Percentiles rank a stretch among this genome's conserved stretches.
Conservation (phyloP, 1,140 invertebrate genomes). For the Conus ventricosus region DNA sequence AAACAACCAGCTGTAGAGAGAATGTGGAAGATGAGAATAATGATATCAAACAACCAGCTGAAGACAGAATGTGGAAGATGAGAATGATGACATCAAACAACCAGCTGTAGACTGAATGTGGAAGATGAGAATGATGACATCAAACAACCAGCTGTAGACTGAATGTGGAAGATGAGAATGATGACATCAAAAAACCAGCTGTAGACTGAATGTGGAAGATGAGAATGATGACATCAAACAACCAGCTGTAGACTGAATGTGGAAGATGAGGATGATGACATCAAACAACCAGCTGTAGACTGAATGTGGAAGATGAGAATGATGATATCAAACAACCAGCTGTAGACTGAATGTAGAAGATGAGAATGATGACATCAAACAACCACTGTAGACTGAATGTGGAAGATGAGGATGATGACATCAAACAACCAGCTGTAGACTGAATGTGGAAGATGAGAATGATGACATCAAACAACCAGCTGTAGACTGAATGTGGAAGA, state of each 20-base stretch:
- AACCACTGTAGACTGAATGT: slow-evolving; percentile 59
- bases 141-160: too few relatives aligned
- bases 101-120: slow-evolving; percentile 62
- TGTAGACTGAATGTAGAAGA: slow-evolving; percentile 20
- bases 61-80: background rate
- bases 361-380: too few relatives aligned
- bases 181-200: slow-evolving; percentile 75
- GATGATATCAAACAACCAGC: slow-evolving; percentile 74
- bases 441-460: too few relatives aligned
- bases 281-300: too few relatives aligned
- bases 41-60: too few relatives aligned
- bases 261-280: slow-evolving; percentile 70
- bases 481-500: slow-evolving; percentile 58
- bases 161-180: too few relatives aligned
- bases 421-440: too few relatives aligned
- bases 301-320: too few relatives aligned
- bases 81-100: too few relatives aligned
- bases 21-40: too few relatives aligned
- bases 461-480: slow-evolving; percentile 74
- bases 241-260: slow-evolving; percentile 61
- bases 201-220: background rate
- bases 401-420: slow-evolving; percentile 70
- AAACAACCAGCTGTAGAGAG: slow-evolving; percentile 74
- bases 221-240: too few relatives aligned
- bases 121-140: slow-evolving; percentile 70